phyloP scores from a whole-genome alignment of 2,113 vertebrate species.

The Coptodon rendalli region DNA sequence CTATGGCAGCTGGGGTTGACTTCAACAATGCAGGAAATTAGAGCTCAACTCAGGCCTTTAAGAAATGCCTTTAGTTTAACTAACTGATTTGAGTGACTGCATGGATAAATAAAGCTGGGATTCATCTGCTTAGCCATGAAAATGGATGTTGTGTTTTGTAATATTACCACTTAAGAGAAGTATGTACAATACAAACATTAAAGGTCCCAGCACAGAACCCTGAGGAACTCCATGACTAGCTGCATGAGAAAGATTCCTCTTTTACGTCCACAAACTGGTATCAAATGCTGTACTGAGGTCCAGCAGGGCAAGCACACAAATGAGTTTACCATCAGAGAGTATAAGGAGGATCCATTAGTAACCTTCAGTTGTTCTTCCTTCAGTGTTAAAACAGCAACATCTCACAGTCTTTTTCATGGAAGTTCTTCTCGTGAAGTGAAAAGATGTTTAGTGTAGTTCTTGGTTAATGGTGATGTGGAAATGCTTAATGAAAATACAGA shows the following conservation, averaged over 20 bases:
- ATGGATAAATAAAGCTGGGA: not conserved
- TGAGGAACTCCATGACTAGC: not conserved
- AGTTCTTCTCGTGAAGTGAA: not conserved
- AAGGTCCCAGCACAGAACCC: not conserved
- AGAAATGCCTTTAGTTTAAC: not conserved
- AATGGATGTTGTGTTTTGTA: not conserved
- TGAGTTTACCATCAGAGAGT: not conserved
- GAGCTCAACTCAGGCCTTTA: not conserved
- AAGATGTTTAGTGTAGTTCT: not conserved
- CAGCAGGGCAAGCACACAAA: not conserved
- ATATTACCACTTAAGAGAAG: not conserved
- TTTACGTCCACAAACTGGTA: not conserved
- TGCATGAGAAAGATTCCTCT: fast-evolving
- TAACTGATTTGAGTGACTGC: not conserved
- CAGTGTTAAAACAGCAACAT: not conserved
- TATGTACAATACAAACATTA: not conserved
- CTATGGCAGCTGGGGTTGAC: not conserved
- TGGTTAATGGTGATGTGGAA: not conserved
- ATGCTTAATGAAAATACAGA: not conserved
- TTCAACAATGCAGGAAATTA: not conserved
- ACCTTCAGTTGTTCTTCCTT: not conserved
- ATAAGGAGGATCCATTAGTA: fast-evolving
- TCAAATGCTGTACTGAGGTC: not conserved
- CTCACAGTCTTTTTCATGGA: not conserved
- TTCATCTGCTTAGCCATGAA: not conserved